Evolutionary conservation across 2,113 vertebrate genomes (phyloP).

Genomic region (Hydrochoerus hydrochaeris): DNA sequence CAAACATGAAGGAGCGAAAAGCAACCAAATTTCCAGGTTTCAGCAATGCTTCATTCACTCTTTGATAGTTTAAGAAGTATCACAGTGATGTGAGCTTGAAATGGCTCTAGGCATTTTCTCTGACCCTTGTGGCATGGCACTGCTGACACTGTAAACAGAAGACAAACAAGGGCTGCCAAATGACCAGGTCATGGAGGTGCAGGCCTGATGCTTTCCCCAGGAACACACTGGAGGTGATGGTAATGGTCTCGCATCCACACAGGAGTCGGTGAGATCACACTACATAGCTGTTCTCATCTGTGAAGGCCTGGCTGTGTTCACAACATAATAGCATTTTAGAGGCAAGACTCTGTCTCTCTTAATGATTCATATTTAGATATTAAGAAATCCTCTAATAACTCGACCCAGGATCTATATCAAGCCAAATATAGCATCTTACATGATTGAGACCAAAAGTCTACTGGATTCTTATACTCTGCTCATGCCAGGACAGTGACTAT

Average conservation of each 20-base stretch:
- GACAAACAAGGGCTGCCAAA: constrained; percentile 91
- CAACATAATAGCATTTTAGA: not conserved
- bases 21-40: constrained; percentile 92
- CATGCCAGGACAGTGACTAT: not conserved
- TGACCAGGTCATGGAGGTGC: constrained; percentile 90
- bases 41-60: constrained; percentile 89
- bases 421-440: not conserved
- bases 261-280: not conserved
- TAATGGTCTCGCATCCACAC: constrained; percentile 84
- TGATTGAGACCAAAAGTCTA: not conserved
- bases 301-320: not conserved
- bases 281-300: not conserved
- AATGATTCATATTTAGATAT: not conserved
- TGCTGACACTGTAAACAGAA: constrained; percentile 94
- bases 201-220: constrained; percentile 90
- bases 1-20: constrained; percentile 93
- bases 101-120: constrained; percentile 92
- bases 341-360: not conserved
- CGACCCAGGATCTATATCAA: not conserved
- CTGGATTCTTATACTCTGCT: not conserved
- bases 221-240: constrained; percentile 90
- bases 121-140: constrained; percentile 88
- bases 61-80: constrained; percentile 91
- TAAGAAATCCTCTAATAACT: not conserved
- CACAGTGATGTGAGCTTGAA: constrained; percentile 90